Base-by-base conservation (phyloP, 2,888 invertebrate species). In the Trichogramma evanescens region DNA sequence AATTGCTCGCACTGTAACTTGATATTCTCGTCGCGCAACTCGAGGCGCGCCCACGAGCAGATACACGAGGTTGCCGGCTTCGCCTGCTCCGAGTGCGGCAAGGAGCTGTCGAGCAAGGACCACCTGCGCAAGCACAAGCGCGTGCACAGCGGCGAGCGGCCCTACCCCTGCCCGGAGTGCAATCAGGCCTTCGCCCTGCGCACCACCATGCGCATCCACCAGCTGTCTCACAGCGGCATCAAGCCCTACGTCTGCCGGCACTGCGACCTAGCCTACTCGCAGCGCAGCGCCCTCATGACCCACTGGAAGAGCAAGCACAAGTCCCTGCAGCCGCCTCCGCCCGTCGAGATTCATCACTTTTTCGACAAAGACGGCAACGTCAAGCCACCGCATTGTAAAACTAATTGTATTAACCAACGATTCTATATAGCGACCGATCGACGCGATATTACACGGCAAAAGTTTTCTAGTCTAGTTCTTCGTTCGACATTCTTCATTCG, bases 31-130 rank as follows among this genome's bases (percentile, higher is more conserved):
- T 26, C 2, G 6, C 6, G n/a, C 56, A 53, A 6, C 52, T n/a
- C 80, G 65, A 79, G 79, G 65, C 72, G 73, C 38, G 80, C 79
- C 40, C 62, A 79, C 4, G 79, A 73, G 69, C 78, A 78, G 4
- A 74, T 77, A 58, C 79, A 72, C 68, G 73, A 74, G 62, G 73
- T 72, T 26, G 50, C 44, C 2, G 62, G 60, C 7, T 55, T 38
- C 44, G 10, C 39, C 0, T 80, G 81, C 66, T 72, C 77, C 48
- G 65, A 74, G 2, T 80, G 80, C 66, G 76, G 75, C 0, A 80
- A 80, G 56, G 70, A 72, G 2, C 68, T 75, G 0, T 80, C 80
- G 26, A 76, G 73, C 57, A 39, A 62, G 43, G 56, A 66, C 50
- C 63, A 66, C 58, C 58, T 69, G 41, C 58, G 50, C 40, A 58